Percentiles rank a stretch among this genome's conserved stretches.
phyloP scores from a whole-genome alignment of 2,888 invertebrate species.

The Melinaea menophilus region DNA sequence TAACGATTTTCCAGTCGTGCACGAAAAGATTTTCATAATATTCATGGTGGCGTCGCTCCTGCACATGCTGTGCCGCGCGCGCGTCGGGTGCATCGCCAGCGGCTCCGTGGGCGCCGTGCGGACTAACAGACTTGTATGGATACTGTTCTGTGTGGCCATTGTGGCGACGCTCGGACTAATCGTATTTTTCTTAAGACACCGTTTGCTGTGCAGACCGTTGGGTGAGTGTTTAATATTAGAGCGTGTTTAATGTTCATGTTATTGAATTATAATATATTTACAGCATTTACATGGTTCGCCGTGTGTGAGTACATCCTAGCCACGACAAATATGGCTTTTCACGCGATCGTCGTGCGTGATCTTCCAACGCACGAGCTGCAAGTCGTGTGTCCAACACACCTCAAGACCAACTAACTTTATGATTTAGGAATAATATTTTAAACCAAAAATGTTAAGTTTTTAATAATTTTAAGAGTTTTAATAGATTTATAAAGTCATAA shows the following conservation, averaged over 20 bases:
- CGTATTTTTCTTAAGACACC: conserved; percentile 92
- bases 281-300: conserved; percentile 97
- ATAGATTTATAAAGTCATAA: neutral
- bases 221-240: conserved; percentile 77
- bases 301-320: conserved; percentile 95
- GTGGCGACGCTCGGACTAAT: conserved; percentile 89
- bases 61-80: conserved; percentile 83
- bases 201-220: conserved; percentile 91
- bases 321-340: conserved; percentile 94
- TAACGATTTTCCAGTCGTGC: conserved; percentile 82
- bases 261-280: conserved; percentile 41
- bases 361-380: conserved; percentile 89
- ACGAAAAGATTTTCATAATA: conserved; percentile 93
- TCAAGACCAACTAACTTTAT: conserved; percentile 62
- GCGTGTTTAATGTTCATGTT: neutral
- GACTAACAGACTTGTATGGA: conserved; percentile 82
- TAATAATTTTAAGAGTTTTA: conserved; percentile 1
- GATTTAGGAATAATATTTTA: conserved; percentile 4
- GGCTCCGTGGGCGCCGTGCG: conserved; percentile 73
- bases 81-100: conserved; percentile 63
- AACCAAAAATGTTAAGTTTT: conserved; percentile 7
- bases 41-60: conserved; percentile 91
- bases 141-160: conserved; percentile 86
- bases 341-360: conserved; percentile 91
- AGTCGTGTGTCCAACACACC: conserved; percentile 77